phyloP scores from a whole-genome alignment of 2,797 vertebrate genomes.

The Spheniscus humboldti region DNA sequence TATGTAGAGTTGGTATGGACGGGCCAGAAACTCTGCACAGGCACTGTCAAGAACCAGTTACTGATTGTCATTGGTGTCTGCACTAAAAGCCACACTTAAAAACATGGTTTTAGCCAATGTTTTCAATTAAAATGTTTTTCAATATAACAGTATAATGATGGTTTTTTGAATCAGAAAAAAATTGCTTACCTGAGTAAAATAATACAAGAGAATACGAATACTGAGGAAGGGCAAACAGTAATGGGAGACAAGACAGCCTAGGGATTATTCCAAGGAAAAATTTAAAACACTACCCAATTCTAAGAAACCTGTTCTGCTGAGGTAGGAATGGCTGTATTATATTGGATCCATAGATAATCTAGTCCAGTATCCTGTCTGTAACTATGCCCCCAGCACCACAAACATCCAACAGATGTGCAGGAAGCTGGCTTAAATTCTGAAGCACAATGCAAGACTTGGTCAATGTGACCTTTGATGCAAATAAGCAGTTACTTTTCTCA shows the following conservation, averaged over 20 bases:
- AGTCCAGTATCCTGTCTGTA: not conserved
- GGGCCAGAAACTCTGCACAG: not conserved
- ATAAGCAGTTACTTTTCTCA: not conserved
- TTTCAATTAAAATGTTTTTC: not conserved
- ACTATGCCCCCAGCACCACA: not conserved
- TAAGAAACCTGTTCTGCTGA: not conserved
- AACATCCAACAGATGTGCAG: not conserved
- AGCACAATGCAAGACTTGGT: not conserved
- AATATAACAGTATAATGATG: not conserved
- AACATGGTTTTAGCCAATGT: accelerated
- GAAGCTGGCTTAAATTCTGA: not conserved
- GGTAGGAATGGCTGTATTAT: not conserved
- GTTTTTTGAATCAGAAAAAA: not conserved
- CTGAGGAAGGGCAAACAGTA: not conserved
- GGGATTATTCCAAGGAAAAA: not conserved
- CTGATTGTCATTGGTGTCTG: not conserved
- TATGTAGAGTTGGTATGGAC: not conserved
- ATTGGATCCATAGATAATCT: not conserved
- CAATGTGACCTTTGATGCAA: not conserved
- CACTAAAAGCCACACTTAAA: not conserved
- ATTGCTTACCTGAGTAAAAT: not conserved
- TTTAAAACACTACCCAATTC: not conserved
- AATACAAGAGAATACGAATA: not conserved
- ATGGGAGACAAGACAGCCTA: not conserved
- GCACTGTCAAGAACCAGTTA: not conserved